Evolutionary conservation across 2,888 invertebrate species (phyloP).

Genomic region (Tipula lateralis): DNA sequence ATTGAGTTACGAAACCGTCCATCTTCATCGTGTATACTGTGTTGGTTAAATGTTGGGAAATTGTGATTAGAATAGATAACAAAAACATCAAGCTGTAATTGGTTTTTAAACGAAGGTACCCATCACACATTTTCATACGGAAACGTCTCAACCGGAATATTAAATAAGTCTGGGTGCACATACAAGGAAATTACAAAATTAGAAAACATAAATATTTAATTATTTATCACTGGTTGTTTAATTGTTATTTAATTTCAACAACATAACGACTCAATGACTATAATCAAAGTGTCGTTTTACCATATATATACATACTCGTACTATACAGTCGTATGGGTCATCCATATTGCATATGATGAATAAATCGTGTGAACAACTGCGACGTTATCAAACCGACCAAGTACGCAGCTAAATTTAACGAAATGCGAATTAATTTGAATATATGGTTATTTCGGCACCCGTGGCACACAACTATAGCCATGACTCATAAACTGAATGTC

Average conservation of each 20-base stretch:
- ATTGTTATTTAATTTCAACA: slow-evolving; percentile 14
- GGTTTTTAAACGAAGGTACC: not conserved
- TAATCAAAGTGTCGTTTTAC: not conserved
- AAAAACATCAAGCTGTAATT: not conserved
- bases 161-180: not conserved
- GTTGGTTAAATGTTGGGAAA: slow-evolving; percentile 13
- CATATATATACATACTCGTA: not conserved
- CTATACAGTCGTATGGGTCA: not conserved
- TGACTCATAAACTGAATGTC: not conserved
- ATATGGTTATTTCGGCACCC: not conserved
- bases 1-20: not conserved
- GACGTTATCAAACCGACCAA: not conserved
- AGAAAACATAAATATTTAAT: not conserved
- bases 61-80: not conserved
- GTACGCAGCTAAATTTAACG: not conserved
- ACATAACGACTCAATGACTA: not conserved
- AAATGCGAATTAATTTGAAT: not conserved
- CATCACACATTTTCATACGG: not conserved
- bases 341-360: not conserved
- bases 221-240: not conserved
- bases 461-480: not conserved
- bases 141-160: not conserved
- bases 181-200: not conserved
- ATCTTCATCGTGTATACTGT: not conserved
- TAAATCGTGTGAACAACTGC: not conserved